Base-by-base conservation (phyloP, 2,888 invertebrate species). In the Leptopilina myrica region DNA sequence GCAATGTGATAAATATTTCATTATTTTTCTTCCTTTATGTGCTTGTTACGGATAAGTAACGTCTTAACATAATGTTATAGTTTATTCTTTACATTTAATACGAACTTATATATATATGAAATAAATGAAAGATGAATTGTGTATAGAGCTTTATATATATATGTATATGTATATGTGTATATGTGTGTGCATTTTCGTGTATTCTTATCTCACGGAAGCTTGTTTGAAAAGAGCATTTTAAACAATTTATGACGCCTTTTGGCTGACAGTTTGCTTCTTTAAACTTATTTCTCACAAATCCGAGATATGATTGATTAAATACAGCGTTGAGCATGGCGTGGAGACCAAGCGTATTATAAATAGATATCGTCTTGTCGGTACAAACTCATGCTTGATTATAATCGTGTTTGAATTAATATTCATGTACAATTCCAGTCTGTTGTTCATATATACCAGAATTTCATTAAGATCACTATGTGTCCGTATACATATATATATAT, bases 371-470 rank as follows among this genome's bases (percentile, higher is more conserved):
- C 73, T 73, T 73, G 73, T 73, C 73, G 53, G 73, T 73, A 56
- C 73, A 56, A 73, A 73, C 73, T 73, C 56, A 56, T 56, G 73
- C 73, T 73, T 73, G 73, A 56, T 73, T 73, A 73, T 73, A 73
- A 73, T 73, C 73, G 73, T 73, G 73, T 73, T 73, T 73, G 73
- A 73, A 73, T 73, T 73, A 73, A 73, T 73, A 73, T 73, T 73
- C 73, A 73, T 73, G 73, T 73, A 73, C 33, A n/a, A 73, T 73
- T 73, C 56, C 33, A 73, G 73, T 26, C 73, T 73, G 73, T 73
- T 73, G 73, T 73, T 73, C 73, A 73, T 33, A 33, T 33, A 33
- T 73, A 53, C 73, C 56, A 73, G 73, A 73, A 73, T 73, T 73
- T 73, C 73, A 73, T 73, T 73, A 73, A 56, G 53, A 73, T 73